These are phyloP conservation scores for Paedocypris micromegethes DNA, from an alignment of 2,797 vertebrate genomes.

Conservation along the genomic window DNA sequence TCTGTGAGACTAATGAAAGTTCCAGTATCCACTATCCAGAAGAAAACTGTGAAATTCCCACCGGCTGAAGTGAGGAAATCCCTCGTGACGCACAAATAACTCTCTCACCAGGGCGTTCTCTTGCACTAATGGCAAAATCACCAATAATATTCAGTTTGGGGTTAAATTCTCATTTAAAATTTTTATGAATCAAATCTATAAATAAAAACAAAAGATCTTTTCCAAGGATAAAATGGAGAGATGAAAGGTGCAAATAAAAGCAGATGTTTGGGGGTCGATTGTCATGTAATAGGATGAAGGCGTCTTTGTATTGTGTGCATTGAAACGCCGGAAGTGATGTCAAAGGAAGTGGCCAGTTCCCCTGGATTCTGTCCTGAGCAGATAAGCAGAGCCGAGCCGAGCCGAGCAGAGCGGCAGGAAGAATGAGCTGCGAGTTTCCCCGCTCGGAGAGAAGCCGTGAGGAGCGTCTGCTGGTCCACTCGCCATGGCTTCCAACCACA, in stretches of 20 bases:
- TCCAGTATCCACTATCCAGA: no score
- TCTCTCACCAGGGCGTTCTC: no score
- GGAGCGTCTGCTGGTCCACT: conserved; percentile 25
- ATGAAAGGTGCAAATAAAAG: conserved; percentile 2
- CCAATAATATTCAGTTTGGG: no score
- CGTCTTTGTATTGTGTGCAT: conserved; percentile 68
- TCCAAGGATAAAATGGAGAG: neutral
- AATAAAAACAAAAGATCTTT: no score
- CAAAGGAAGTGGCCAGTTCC: conserved; percentile 83
- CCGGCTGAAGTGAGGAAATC: no score
- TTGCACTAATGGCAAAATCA: no score
- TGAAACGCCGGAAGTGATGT: conserved; percentile 85
- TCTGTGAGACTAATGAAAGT: no score
- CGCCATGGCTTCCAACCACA: conserved; percentile 80
- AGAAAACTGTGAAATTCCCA: no score
- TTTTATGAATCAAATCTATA: no score
- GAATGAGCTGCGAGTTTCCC: conserved; percentile 87
- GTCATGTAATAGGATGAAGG: conserved; percentile 39
- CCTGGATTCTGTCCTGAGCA: conserved; percentile 79
- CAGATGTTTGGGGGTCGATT: conserved; percentile 29
- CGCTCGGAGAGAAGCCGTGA: conserved; percentile 59
- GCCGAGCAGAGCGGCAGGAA: conserved; percentile 91
- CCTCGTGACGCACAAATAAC: no score
- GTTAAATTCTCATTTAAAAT: no score
- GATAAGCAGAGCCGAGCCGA: conserved; percentile 91